Evolutionary conservation across 2,113 vertebrate species (phyloP).

Genomic region (Crotalus tigris): DNA sequence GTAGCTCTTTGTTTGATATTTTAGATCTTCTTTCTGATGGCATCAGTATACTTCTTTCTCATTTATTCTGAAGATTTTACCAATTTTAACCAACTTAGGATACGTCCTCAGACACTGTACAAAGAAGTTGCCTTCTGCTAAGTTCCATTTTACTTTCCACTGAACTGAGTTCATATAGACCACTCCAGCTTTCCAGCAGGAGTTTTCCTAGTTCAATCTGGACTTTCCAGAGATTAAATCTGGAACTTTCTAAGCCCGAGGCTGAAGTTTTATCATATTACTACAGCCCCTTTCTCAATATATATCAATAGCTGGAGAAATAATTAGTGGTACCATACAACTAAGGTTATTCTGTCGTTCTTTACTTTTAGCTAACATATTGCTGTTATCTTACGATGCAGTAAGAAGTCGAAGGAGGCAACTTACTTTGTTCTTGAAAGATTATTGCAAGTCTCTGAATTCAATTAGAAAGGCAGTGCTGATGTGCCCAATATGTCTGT

Average conservation of each 20-base stretch:
- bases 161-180: not conserved
- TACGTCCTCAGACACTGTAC: not conserved
- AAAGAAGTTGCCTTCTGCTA: not conserved
- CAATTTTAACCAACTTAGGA: not conserved
- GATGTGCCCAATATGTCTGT: not conserved
- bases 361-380: not conserved
- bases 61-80: not conserved
- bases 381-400: not conserved
- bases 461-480: not conserved
- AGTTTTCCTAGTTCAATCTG: not conserved
- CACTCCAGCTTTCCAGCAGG: not conserved
- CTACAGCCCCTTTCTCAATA: not conserved
- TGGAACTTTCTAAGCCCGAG: not conserved
- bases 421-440: not conserved
- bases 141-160: not conserved
- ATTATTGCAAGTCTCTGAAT: not conserved
- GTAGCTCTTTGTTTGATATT: not conserved
- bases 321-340: not conserved
- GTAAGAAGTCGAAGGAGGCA: not conserved
- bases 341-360: not conserved
- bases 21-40: not conserved
- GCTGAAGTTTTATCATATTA: not conserved
- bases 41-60: not conserved
- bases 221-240: not conserved
- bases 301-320: not conserved